Percentiles rank a stretch among this genome's conserved stretches.
phyloP scores from a whole-genome alignment of 2,797 vertebrate genomes.

The Pterois miles region DNA sequence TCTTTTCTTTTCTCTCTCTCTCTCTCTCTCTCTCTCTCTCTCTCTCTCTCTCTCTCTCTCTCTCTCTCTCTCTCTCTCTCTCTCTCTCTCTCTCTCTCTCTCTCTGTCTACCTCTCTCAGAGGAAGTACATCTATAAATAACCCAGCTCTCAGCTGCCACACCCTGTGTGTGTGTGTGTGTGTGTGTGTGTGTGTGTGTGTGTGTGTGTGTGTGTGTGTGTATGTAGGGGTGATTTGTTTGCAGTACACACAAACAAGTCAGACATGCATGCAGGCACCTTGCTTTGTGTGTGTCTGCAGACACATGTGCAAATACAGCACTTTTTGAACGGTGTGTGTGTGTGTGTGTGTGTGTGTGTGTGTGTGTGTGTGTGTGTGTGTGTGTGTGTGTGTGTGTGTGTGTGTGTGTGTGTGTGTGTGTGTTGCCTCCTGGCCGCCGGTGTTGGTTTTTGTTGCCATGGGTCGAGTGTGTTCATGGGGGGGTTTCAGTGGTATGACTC shows the following conservation, averaged over 20 bases:
- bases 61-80: background rate
- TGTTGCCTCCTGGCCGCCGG: slow-evolving; percentile 1
- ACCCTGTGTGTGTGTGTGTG: slow-evolving; percentile 51
- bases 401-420: background rate
- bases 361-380: background rate
- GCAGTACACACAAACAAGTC: slow-evolving; percentile 61
- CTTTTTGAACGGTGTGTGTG: slow-evolving; percentile 30
- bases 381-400: background rate
- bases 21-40: slow-evolving; percentile 28
- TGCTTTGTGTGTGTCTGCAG: slow-evolving; percentile 41
- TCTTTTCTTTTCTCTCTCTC: background rate
- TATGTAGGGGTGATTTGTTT: slow-evolving; percentile 61
- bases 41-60: slow-evolving; percentile 1
- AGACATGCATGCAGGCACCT: slow-evolving; percentile 55
- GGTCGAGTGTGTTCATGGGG: slow-evolving; percentile 8
- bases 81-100: background rate
- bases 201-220: slow-evolving; percentile 14
- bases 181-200: slow-evolving; percentile 14
- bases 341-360: background rate
- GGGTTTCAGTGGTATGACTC: slow-evolving; percentile 61
- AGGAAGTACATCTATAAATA: slow-evolving; percentile 80
- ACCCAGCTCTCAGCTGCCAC: slow-evolving; percentile 70
- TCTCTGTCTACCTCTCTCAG: slow-evolving; percentile 55
- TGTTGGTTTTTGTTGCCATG: slow-evolving; percentile 18
- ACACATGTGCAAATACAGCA: slow-evolving; percentile 46